Base-by-base conservation (phyloP, 2,797 vertebrate genomes). In the Melanotaenia pygmaea region DNA sequence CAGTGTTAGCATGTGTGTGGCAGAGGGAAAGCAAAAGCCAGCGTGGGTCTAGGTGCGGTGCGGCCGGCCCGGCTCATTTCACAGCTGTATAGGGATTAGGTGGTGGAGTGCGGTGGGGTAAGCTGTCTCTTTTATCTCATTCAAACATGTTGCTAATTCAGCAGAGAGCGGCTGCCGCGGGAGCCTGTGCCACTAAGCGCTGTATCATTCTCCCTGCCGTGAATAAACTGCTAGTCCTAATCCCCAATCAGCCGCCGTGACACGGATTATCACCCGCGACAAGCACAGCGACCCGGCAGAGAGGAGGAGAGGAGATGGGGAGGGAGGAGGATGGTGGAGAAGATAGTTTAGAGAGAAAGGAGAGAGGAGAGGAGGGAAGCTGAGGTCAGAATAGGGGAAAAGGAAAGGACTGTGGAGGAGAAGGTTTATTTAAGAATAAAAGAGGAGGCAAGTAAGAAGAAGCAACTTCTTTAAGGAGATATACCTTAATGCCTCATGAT, bases 81-180 rank as follows among this genome's bases (percentile, higher is more conserved):
- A 96, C 96, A 96, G 94, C 95, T 95, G 91, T 95, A 94, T 95
- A 91, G 94, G 95, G 96, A 97, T 97, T 97, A 97, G 91, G 80
- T 88, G 93, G 84, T 83, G 94, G 90, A 94, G 94, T 85, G 93
- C 72, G 91, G 86, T 89, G 94, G 94, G 95, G 83, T 95, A 96
- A 96, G 94, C 94, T 84, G 88, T 83, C 93, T 89, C 93, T 96
- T 97, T 97, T 96, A 97, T 97, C 96, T 96, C 96, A 96, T 96
- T 96, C 95, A 95, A 96, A 95, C 96, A 96, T 95, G 94, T 94
- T 96, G 96, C 96, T 96, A 96, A 96, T 96, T 96, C 96, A 96
- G 96, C 96, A 96, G 93, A 94, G 93, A 92, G 86, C 91, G 85
- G 86, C 92, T 92, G 94, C 93, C 92, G 93, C 93, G 82, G 93